Conservation (phyloP, 1,140 invertebrate genomes). For the Scylla paramamosain region DNA sequence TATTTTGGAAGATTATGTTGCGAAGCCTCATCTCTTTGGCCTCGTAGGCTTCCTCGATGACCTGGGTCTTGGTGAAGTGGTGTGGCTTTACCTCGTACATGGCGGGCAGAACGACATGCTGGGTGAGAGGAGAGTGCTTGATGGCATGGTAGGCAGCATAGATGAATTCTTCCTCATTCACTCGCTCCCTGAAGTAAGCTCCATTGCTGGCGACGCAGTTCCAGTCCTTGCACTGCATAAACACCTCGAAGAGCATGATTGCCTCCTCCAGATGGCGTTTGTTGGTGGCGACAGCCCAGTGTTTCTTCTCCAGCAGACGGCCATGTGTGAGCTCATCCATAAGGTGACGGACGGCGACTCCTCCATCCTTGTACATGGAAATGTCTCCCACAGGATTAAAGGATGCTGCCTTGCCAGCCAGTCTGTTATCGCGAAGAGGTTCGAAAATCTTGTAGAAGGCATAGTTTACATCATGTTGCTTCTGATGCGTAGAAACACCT, state of each 20-base stretch:
- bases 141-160: constrained; percentile 14
- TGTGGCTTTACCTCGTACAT: constrained; percentile 48
- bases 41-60: constrained; percentile 43
- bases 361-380: background rate
- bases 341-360: background rate
- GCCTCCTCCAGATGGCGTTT: background rate
- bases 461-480: background rate
- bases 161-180: background rate
- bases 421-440: background rate
- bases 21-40: constrained; percentile 30
- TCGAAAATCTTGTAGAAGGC: constrained; percentile 3
- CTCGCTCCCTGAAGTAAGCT: background rate
- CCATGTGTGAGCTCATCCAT: background rate
- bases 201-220: background rate
- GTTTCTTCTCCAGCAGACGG: background rate
- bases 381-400: background rate
- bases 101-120: constrained; percentile 41
- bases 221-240: background rate
- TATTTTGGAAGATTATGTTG: background rate
- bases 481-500: background rate
- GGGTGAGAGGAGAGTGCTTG: constrained; percentile 38
- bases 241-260: constrained; percentile 13
- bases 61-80: constrained; percentile 31
- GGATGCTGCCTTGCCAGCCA: background rate
- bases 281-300: constrained; percentile 8